Percentiles rank a stretch among this genome's conserved stretches.
Evolutionary conservation across 2,113 vertebrate genomes (phyloP).

Genomic region (Ranitomeya variabilis): DNA sequence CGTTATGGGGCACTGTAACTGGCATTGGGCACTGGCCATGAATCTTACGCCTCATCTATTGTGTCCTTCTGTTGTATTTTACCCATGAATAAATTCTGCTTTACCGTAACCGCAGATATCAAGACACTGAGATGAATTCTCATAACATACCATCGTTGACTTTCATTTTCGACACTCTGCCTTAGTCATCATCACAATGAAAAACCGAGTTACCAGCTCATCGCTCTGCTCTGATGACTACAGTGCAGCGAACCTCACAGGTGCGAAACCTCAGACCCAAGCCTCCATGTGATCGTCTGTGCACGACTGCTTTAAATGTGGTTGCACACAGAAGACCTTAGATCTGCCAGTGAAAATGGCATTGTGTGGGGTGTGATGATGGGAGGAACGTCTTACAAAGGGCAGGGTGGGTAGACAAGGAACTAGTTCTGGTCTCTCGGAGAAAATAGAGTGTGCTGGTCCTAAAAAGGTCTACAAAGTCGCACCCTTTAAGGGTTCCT

Average conservation of each 20-base stretch:
- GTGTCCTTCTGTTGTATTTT: background rate
- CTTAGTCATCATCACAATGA: background rate
- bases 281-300: background rate
- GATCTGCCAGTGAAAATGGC: background rate
- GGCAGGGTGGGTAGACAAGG: background rate
- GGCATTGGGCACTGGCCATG: background rate
- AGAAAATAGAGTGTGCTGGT: background rate
- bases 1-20: background rate
- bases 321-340: background rate
- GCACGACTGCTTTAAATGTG: background rate
- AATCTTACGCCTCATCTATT: background rate
- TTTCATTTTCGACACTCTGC: background rate
- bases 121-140: background rate
- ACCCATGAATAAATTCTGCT: background rate
- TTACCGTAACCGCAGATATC: background rate
- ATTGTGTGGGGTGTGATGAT: constrained; percentile 1
- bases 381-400: background rate
- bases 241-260: background rate
- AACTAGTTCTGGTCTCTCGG: background rate
- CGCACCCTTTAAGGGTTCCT: background rate
- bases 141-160: background rate
- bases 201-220: background rate
- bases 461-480: background rate
- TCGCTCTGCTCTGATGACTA: background rate
- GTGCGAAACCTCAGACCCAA: background rate